phyloP scores from a whole-genome alignment of 2,888 invertebrate species.

The Lagria hirta region DNA sequence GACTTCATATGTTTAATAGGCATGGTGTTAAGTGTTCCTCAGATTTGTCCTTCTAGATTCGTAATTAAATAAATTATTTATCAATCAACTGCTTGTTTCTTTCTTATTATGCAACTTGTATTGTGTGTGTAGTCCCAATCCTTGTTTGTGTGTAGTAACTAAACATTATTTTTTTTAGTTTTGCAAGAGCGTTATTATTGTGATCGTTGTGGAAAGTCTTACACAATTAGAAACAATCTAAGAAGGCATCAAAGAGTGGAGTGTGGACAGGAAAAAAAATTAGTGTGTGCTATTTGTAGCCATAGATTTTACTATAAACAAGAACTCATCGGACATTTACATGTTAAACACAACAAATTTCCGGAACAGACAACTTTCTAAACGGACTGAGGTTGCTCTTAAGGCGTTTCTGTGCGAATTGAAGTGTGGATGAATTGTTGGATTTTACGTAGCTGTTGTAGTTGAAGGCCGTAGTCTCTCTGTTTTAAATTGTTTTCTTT shows the following conservation, averaged over 20 bases:
- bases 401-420: too few species aligned
- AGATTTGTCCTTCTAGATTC: too few species aligned
- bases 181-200: slow-evolving; percentile 26
- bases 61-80: slow-evolving; percentile 1
- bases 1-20: slow-evolving; percentile 36
- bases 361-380: too few species aligned
- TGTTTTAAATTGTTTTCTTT: too few species aligned
- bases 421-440: too few species aligned
- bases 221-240: slow-evolving; percentile 36
- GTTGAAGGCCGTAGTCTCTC: too few species aligned
- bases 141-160: slow-evolving; percentile 6
- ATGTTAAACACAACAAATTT: slow-evolving; percentile 17
- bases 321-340: slow-evolving; percentile 37
- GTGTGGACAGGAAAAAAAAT: slow-evolving; percentile 43
- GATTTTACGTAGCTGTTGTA: too few species aligned
- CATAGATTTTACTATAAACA: slow-evolving; percentile 43
- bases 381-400: too few species aligned
- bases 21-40: slow-evolving; percentile 31
- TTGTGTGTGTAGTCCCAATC: neutral
- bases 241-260: slow-evolving; percentile 40
- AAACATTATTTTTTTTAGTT: slow-evolving; percentile 11
- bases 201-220: slow-evolving; percentile 33
- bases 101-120: neutral
- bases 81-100: neutral
- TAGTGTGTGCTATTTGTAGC: slow-evolving; percentile 37